Conservation (phyloP, 2,888 invertebrate species). For the Drosophila monieri region DNA sequence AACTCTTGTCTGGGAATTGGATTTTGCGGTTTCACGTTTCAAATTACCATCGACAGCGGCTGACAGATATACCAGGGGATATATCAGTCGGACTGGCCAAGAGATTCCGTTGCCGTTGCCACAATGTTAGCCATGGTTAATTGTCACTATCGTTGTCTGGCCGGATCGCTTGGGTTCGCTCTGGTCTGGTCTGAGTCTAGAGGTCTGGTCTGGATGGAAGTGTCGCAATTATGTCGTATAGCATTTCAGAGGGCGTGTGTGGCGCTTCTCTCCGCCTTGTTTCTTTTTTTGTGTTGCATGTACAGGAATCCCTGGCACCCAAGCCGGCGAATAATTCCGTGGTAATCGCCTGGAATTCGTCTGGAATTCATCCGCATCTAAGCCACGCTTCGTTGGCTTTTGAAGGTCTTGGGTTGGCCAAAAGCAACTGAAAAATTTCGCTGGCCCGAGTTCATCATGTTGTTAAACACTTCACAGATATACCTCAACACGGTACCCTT, state of each 20-base stretch:
- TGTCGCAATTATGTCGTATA: slow-evolving; percentile 65
- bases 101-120: slow-evolving; percentile 41
- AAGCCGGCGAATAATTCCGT: slow-evolving; percentile 47
- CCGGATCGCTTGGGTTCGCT: slow-evolving; percentile 13
- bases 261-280: slow-evolving; percentile 13
- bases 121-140: slow-evolving; percentile 71
- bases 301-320: slow-evolving; percentile 17
- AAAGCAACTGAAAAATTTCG: too few species aligned
- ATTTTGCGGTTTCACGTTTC: slow-evolving; percentile 79
- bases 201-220: slow-evolving; percentile 5
- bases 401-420: slow-evolving; percentile 6
- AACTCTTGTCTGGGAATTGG: slow-evolving; percentile 75
- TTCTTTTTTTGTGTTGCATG: neutral
- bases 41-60: slow-evolving; percentile 78
- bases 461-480: slow-evolving; percentile 60
- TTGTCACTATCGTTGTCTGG: slow-evolving; percentile 74
- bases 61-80: slow-evolving; percentile 45
- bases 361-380: slow-evolving; percentile 32
- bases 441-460: slow-evolving; percentile 64
- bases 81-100: slow-evolving; percentile 1
- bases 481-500: slow-evolving; percentile 8
- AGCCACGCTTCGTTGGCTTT: slow-evolving; percentile 64
- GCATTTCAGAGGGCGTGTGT: slow-evolving; percentile 57
- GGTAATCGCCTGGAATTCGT: slow-evolving; percentile 61
- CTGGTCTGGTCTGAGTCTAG: neutral